Percentiles rank a stretch among this genome's conserved stretches.
Evolutionary conservation across 2,113 vertebrate species (phyloP).

Genomic region (Panthera tigris): DNA sequence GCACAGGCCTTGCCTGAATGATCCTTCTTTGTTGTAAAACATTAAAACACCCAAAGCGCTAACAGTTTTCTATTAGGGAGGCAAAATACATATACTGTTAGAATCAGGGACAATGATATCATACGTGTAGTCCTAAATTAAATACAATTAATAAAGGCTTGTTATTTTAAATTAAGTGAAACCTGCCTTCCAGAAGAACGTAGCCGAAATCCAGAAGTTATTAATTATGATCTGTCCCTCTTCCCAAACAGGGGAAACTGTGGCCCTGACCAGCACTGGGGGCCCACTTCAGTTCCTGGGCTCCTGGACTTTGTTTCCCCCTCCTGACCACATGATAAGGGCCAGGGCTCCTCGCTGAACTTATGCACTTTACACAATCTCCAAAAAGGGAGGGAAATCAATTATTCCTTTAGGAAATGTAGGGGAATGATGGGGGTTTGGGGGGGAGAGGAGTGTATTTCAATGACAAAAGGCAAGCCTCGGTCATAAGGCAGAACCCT

Average conservation of each 20-base stretch:
- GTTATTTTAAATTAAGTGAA: constrained; percentile 17
- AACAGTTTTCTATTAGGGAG: neutral
- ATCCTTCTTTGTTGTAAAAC: neutral
- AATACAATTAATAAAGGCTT: neutral
- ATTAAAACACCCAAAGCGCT: neutral
- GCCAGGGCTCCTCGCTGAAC: neutral
- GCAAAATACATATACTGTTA: neutral
- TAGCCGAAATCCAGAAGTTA: neutral
- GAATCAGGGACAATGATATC: neutral
- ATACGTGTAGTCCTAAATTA: neutral
- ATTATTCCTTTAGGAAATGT: neutral
- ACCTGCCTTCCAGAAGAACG: constrained; percentile 6
- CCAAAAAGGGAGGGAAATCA: neutral
- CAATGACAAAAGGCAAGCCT: neutral
- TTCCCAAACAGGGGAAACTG: neutral
- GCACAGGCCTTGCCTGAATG: neutral
- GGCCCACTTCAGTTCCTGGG: neutral
- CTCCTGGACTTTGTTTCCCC: neutral
- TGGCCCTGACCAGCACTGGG: neutral
- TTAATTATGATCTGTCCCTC: neutral
- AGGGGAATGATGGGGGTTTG: neutral
- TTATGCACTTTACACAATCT: neutral
- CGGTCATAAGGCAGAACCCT: accelerated
- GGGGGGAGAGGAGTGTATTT: neutral
- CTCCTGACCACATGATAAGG: neutral